phyloP scores from a whole-genome alignment of 2,888 invertebrate species.

The Notodonta ziczac region DNA sequence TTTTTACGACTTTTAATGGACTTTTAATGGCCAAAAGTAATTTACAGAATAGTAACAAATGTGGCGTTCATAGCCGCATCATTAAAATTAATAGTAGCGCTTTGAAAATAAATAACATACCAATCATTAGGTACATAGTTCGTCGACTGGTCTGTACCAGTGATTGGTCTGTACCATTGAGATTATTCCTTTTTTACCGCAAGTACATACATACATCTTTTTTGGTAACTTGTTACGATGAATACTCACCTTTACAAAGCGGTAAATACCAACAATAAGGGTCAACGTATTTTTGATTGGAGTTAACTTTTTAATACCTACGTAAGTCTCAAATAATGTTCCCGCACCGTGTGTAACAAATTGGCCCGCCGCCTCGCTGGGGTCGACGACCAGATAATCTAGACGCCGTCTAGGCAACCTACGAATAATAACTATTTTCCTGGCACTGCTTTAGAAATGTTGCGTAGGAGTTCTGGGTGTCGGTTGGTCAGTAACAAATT shows the following conservation, averaged over 20 bases:
- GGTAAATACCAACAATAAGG: constrained; percentile 6
- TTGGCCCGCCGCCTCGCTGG: constrained; percentile 19
- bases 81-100: too few species aligned
- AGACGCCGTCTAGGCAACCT: constrained; percentile 31
- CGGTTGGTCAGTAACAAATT: neutral
- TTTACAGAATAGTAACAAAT: too few species aligned
- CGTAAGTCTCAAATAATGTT: constrained; percentile 15
- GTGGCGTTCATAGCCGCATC: too few species aligned
- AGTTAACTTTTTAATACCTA: constrained; percentile 24
- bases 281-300: constrained; percentile 30
- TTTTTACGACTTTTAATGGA: too few species aligned
- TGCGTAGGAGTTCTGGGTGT: neutral
- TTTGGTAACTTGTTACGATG: neutral
- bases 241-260: neutral
- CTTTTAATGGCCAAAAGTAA: too few species aligned
- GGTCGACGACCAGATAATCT: constrained; percentile 43
- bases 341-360: constrained; percentile 32
- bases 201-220: neutral
- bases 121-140: too few species aligned
- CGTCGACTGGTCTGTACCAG: neutral
- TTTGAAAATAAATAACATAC: too few species aligned
- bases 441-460: constrained; percentile 17
- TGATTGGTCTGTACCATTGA: too few species aligned
- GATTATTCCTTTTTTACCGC: neutral
- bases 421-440: constrained; percentile 32